Evolutionary conservation across 2,113 vertebrate species (phyloP), one percentile per base, ranked within the genome.

Genomic region (Hippocampus comes): DNA sequence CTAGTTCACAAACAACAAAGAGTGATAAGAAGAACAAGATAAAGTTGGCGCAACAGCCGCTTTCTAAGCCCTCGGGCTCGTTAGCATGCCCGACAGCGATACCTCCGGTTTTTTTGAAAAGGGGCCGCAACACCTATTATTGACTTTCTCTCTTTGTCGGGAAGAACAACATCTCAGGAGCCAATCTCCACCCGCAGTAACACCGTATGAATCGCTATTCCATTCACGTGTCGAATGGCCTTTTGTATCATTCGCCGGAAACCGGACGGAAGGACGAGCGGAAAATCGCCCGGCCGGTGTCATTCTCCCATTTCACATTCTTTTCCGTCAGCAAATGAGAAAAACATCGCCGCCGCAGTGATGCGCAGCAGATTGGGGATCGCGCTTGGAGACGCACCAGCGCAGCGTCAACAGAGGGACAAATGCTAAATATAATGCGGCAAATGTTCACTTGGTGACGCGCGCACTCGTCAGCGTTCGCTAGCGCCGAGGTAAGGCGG

Each of bases 91-190:
- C 46, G 53, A 55, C 15, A 53, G 49, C 51, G 51, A 4, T 21
- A 66, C 21, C 17, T 30, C 12, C 3, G 17, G 23, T 59, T 14
- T 14, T 60, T 30, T 34, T 2, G 1, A 11, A 67, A 34, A 34
- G 27, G 68, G 59, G 46, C 65, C 21, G 48, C 23, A 51, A 23
- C 57, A 20, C n/a, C 49, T 42, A 60, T 63, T 63, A 10, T 73
- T 41, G n/a, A 23, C 68, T 56, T 66, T 34, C 10, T 68, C n/a
- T 72, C 42, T 59, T 30, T 68, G 65, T 74, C 30, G 73, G 43
- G 27, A 63, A 15, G 64, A 56, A 75, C 12, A 27, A 75, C 12
- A 27, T 72, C 34, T 73, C 25, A 43, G 53, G 53, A 67, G 71
- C 71, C 70, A 59, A 56, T 69, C 75, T 17, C 0, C 11, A 74